Evolutionary conservation across 2,888 invertebrate genomes (phyloP).

Genomic region (Myopa tessellatipennis): DNA sequence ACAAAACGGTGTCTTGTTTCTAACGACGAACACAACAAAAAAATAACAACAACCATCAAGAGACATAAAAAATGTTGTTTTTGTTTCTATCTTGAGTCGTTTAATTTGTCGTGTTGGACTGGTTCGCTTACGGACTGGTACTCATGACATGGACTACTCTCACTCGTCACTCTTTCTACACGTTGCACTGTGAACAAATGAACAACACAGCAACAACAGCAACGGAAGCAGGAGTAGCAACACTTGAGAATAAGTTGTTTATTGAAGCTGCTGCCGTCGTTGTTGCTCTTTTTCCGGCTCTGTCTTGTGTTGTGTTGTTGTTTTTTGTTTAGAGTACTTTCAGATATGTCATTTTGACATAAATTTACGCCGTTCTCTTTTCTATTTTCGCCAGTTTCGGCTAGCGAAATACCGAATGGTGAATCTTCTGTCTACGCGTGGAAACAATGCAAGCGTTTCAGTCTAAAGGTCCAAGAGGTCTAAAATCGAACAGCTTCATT

Average conservation of each 20-base stretch:
- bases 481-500: too few species aligned
- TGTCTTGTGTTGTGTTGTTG: conserved; percentile 45
- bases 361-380: background rate
- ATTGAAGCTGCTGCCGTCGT: conserved; percentile 51
- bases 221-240: conserved; percentile 1
- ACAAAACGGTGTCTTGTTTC: conserved; percentile 52
- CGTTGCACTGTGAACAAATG: background rate
- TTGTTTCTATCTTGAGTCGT: background rate
- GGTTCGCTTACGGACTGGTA: too few species aligned
- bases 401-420: too few species aligned
- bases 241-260: conserved; percentile 40
- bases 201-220: background rate
- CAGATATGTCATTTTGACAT: background rate
- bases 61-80: background rate
- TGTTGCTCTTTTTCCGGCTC: conserved; percentile 31
- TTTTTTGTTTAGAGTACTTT: too few species aligned
- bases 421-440: too few species aligned
- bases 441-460: too few species aligned
- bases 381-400: too few species aligned
- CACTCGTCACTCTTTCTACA: background rate
- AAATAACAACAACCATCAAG: conserved; percentile 8
- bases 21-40: conserved; percentile 9
- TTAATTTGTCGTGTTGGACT: too few species aligned
- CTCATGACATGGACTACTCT: too few species aligned
- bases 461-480: too few species aligned